phyloP scores from a whole-genome alignment of 2,797 vertebrate species.

The Staurois parvus region DNA sequence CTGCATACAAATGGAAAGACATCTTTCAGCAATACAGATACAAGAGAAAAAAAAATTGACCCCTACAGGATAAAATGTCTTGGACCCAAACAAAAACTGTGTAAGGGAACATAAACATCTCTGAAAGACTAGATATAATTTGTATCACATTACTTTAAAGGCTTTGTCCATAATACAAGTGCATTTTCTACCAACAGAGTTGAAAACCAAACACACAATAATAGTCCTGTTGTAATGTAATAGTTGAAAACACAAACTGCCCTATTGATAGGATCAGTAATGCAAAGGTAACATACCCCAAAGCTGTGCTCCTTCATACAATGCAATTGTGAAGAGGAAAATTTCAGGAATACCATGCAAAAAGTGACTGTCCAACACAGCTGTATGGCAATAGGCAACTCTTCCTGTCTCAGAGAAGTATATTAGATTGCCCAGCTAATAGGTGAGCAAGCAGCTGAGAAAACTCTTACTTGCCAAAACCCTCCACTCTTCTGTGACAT shows the following conservation, averaged over 20 bases:
- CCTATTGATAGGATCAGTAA: neutral
- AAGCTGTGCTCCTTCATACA: neutral
- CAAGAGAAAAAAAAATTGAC: too few relatives aligned
- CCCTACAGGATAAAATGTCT: neutral
- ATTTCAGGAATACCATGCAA: neutral
- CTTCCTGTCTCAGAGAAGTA: constrained; percentile 6
- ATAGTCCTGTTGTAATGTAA: too few relatives aligned
- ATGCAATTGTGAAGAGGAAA: neutral
- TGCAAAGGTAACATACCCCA: constrained; percentile 23
- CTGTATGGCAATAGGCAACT: neutral
- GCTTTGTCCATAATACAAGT: too few relatives aligned
- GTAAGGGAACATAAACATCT: too few relatives aligned
- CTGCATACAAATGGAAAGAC: neutral
- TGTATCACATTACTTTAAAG: too few relatives aligned
- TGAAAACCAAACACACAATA: too few relatives aligned
- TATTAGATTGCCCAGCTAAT: constrained; percentile 22
- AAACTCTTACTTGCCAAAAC: constrained; percentile 33
- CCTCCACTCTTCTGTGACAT: constrained; percentile 48
- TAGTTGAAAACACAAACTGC: neutral
- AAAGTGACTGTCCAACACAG: neutral
- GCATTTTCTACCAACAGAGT: too few relatives aligned
- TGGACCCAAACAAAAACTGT: neutral
- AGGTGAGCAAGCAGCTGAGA: constrained; percentile 56
- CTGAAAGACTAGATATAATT: too few relatives aligned
- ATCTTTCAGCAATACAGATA: neutral